A percentile compares a stretch with the other conserved stretches of the same genome.
These are phyloP conservation scores for Poecile atricapillus DNA, from an alignment of 2,113 vertebrate species.

Conservation along the genomic window DNA sequence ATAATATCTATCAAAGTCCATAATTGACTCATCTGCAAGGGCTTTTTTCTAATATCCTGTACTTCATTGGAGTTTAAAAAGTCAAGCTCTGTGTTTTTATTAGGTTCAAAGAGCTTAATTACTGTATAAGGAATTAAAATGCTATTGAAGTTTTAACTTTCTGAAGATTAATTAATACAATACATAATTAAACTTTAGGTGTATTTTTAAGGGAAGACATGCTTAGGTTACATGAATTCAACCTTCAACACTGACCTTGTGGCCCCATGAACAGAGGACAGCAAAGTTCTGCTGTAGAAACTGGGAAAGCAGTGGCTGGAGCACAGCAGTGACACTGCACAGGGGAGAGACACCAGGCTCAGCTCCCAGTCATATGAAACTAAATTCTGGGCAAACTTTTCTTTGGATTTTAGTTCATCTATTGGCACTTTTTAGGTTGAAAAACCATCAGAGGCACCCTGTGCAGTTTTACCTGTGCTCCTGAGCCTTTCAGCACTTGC, in stretches of 20 bases:
- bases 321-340: background rate
- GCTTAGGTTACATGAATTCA: background rate
- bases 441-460: background rate
- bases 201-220: background rate
- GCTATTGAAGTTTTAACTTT: background rate
- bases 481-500: background rate
- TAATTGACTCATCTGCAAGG: conserved; percentile 17
- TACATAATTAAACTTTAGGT: background rate
- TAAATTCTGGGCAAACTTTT: background rate
- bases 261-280: background rate
- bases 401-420: background rate
- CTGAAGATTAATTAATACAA: conserved; percentile 16
- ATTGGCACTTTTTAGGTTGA: background rate
- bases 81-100: conserved; percentile 10
- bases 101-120: conserved; percentile 41
- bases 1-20: background rate
- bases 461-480: background rate
- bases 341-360: accelerated
- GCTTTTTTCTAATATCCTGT: conserved; percentile 17
- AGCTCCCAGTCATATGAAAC: background rate
- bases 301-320: background rate
- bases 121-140: conserved; percentile 33
- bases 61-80: conserved; percentile 17
- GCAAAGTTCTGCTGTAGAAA: background rate
- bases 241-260: background rate